Base-by-base conservation (phyloP, 2,113 vertebrate species). In the Indicator maculatus region DNA sequence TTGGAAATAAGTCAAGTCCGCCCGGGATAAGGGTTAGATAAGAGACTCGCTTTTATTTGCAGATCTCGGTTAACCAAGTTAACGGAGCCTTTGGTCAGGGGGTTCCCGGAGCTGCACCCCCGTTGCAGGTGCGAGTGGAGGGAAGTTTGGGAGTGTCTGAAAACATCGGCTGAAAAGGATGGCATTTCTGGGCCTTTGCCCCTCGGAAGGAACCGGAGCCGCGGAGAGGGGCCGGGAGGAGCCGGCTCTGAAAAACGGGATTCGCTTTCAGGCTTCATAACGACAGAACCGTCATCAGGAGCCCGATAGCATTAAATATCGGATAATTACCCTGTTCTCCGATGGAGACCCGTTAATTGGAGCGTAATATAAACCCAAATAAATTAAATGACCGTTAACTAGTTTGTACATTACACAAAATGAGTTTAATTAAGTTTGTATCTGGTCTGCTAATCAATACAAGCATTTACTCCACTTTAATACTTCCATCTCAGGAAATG, bases 391-490 rank as follows among this genome's bases (percentile, higher is more conserved):
- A 85, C 93, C 96, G 93, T 96, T 97, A 98, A 97, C 97, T 97
- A 95, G 95, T 97, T 97, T 97, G 95, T 96, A 96, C 97, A 90
- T 96, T 92, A 93, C 96, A 95, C 96, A 77, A 95, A 97, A 97
- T 90, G 95, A 97, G 96, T 98, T 98, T 97, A 98, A 98, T 98
- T 97, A 97, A 98, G 97, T 98, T 97, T 94, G 95, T 73, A 96
- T 98, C 97, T 97, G 97, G 91, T 94, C 96, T 70, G 63, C 75
- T 89, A 88, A 97, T 98, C 96, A 94, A 98, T 98, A 92, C 44
- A 65, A 88, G 95, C 83, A 86, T 96, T 95, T 90, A 80, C 87
- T 87, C 76, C 75, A 27, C 86, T 50, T 77, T 79, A 58, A 93
- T 90, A 81, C 87, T 91, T 86, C 78, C 91, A 60, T 83, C 84